phyloP scores from a whole-genome alignment of 2,888 invertebrate genomes.

The Neoitamus cyanurus region DNA sequence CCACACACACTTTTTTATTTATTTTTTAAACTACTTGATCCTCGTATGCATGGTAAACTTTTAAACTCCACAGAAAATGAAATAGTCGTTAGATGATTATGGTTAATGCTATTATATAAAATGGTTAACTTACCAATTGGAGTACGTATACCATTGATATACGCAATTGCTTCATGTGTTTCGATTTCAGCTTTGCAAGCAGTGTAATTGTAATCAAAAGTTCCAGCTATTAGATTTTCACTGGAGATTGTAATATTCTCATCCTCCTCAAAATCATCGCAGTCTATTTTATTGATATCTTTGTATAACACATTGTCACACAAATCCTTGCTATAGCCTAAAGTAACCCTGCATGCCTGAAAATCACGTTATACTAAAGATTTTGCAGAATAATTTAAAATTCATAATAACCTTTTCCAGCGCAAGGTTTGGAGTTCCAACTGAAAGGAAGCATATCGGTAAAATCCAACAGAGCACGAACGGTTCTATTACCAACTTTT shows the following conservation, averaged over 20 bases:
- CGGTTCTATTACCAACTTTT: slow-evolving; percentile 63
- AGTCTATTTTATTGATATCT: slow-evolving; percentile 60
- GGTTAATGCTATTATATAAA: too few species aligned
- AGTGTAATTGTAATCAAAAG: slow-evolving; percentile 59
- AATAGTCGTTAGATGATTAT: too few species aligned
- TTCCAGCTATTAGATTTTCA: neutral
- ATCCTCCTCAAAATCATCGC: slow-evolving; percentile 55
- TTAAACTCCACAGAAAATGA: neutral
- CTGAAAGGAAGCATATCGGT: slow-evolving; percentile 52
- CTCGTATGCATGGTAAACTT: neutral
- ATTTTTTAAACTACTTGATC: too few species aligned
- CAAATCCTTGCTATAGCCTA: slow-evolving; percentile 60
- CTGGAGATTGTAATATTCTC: neutral
- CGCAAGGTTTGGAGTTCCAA: slow-evolving; percentile 63
- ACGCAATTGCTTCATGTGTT: slow-evolving; percentile 61
- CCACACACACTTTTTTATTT: too few species aligned
- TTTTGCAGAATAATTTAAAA: neutral
- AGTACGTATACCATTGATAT: slow-evolving; percentile 63
- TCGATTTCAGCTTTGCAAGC: slow-evolving; percentile 65
- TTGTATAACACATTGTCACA: slow-evolving; percentile 64
- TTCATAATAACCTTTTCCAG: slow-evolving; percentile 59
- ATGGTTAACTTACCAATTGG: slow-evolving; percentile 61
- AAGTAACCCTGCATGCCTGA: slow-evolving; percentile 63
- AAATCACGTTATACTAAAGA: neutral
- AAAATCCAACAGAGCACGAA: slow-evolving; percentile 60